Conservation (phyloP, 2,888 invertebrate genomes). For the Orgyia antiqua region DNA sequence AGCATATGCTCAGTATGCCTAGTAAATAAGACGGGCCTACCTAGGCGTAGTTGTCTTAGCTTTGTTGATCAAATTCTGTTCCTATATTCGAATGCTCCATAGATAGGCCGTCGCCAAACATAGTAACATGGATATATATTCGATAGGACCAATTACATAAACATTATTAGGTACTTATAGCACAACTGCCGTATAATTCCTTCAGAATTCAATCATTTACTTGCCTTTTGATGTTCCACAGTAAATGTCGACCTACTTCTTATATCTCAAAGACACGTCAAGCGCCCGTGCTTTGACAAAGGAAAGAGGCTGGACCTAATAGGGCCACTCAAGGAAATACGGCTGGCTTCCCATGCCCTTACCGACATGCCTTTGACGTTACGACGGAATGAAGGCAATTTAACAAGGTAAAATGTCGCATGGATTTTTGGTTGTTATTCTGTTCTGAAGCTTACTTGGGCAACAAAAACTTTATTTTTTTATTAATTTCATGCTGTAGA, state of each 20-base stretch:
- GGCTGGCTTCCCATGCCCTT: constrained; percentile 44
- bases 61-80: no score
- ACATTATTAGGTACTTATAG: constrained; percentile 23
- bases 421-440: no score
- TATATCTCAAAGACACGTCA: constrained; percentile 73
- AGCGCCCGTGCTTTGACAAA: constrained; percentile 53
- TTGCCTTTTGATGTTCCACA: constrained; percentile 56
- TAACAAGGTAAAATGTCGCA: constrained; percentile 41
- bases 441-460: background rate
- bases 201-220: constrained; percentile 17
- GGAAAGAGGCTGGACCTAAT: constrained; percentile 64
- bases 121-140: no score
- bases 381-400: constrained; percentile 64
- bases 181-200: constrained; percentile 17
- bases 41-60: no score
- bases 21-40: no score
- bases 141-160: no score
- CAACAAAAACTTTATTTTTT: background rate
- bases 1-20: no score
- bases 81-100: no score
- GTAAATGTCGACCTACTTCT: constrained; percentile 60
- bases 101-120: no score
- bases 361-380: constrained; percentile 44
- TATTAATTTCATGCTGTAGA: no score
- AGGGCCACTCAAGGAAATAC: constrained; percentile 56